Evolutionary conservation across 2,888 invertebrate species (phyloP), one percentile per base, ranked within the genome.

Genomic region (Orchesella flavescens): DNA sequence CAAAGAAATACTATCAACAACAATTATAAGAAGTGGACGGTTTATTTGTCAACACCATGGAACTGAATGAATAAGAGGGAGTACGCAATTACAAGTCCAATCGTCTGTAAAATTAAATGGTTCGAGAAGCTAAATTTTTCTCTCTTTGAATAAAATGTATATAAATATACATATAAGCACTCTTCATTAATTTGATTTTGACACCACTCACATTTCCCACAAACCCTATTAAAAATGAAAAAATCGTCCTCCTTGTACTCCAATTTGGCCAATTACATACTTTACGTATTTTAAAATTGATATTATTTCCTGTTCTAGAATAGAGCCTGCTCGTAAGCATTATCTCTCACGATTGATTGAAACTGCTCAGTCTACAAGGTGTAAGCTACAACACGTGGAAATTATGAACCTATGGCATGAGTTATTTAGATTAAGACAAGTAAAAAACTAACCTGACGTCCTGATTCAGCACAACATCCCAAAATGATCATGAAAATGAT

Each of bases 241-340:
- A 34, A 71, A 71, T 49, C 71, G 46, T n/a, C 71, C 53, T 13
- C 23, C 71, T 24, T 55, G 21, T 1, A 71, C 55, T 24, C 71
- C 71, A 24, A 21, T 21, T 19, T 19, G 12, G n/a, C 17, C 21
- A 0, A 71, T 12, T 0, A 15, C 21, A 55, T 55, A 53, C 34
- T 71, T 23, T 7, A 71, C 49, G 12, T 55, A 53, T 17, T 55
- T 53, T 19, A 71, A 46, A 7, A 1, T 10, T 55, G 71, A 21
- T 23, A 53, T 53, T 53, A 1, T 21, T 1, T 21, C 15, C 23
- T 21, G 15, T 21, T 69, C 21, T 9, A 2, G 55, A 55, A 55
- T 55, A n/a, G 1, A 55, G 9, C 15, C 55, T 49, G 13, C 49
- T 49, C n/a, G 34, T 34, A 34, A 7, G 34, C 34, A 34, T 4